Evolutionary conservation across 1,140 invertebrate species (phyloP).

Genomic region (Mactra quadrangularis): DNA sequence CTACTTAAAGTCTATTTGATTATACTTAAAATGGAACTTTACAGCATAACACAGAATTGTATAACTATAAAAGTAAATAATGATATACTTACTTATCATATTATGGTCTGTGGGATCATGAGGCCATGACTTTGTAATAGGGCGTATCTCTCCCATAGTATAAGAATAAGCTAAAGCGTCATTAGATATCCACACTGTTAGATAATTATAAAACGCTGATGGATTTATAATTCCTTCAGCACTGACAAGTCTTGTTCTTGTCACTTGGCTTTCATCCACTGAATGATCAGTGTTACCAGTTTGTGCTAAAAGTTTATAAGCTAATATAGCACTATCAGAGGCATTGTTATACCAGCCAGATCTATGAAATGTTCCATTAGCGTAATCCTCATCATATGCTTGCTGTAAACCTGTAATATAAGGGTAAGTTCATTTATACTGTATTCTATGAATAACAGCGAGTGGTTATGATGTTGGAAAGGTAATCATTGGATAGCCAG

Average conservation of each 20-base stretch:
- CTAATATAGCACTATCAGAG: slow-evolving; percentile 94
- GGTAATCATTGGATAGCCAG: too few relatives aligned
- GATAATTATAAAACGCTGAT: slow-evolving; percentile 98
- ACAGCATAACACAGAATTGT: too few relatives aligned
- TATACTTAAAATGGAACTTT: too few relatives aligned
- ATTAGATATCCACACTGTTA: slow-evolving; percentile 98
- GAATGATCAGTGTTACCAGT: slow-evolving; percentile 98
- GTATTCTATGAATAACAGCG: too few relatives aligned
- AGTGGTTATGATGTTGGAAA: too few relatives aligned
- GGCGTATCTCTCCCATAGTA: slow-evolving; percentile 86
- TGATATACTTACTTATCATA: slow-evolving; percentile 68
- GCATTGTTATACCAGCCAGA: slow-evolving; percentile 96
- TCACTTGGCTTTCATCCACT: slow-evolving; percentile 91
- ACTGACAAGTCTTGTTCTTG: slow-evolving; percentile 91
- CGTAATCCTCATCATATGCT: slow-evolving; percentile 94
- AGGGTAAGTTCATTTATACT: too few relatives aligned
- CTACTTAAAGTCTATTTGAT: too few relatives aligned
- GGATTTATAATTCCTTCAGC: slow-evolving; percentile 96
- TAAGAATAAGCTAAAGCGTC: slow-evolving; percentile 97
- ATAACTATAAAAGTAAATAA: too few relatives aligned
- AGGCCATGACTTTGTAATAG: slow-evolving; percentile 76
- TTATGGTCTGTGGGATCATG: slow-evolving; percentile 71
- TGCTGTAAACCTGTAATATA: slow-evolving; percentile 90
- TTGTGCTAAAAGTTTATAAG: slow-evolving; percentile 97
- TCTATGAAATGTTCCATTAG: slow-evolving; percentile 90